Percentiles rank a stretch among this genome's conserved stretches.
phyloP scores from a whole-genome alignment of 1,140 invertebrate genomes.

The Coelopa frigida region DNA sequence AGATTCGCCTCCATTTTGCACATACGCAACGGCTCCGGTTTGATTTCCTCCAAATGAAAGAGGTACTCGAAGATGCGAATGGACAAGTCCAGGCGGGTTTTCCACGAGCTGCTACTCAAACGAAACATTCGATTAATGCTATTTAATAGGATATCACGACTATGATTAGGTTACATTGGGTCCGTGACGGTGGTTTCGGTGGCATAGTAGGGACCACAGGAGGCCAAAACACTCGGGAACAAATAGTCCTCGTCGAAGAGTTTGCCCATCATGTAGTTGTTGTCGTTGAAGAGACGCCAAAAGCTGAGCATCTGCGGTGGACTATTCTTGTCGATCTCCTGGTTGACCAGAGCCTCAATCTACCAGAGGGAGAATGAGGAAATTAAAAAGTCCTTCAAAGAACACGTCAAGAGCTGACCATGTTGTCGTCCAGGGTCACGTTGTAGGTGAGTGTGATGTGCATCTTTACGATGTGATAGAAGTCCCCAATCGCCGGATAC shows the following conservation, averaged over 20 bases:
- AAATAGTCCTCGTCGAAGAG: conserved; percentile 39
- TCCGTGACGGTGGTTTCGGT: too few relatives aligned
- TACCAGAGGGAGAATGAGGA: conserved; percentile 12
- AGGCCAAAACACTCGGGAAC: conserved; percentile 34
- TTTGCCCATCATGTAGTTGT: conserved; percentile 43
- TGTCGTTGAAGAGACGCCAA: conserved; percentile 37
- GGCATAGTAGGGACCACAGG: conserved; percentile 38
- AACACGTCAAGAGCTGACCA: conserved; percentile 21
- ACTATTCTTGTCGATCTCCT: conserved; percentile 38
- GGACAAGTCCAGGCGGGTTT: conserved; percentile 34
- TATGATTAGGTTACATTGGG: too few relatives aligned
- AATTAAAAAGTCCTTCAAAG: neutral
- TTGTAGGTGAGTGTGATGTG: conserved; percentile 39
- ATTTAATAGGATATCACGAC: too few relatives aligned
- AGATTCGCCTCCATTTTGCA: conserved; percentile 38
- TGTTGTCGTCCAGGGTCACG: conserved; percentile 41
- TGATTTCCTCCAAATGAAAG: conserved; percentile 36
- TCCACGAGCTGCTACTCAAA: conserved; percentile 31
- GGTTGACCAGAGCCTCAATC: conserved; percentile 33
- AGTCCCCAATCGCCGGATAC: conserved; percentile 38
- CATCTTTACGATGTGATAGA: conserved; percentile 38
- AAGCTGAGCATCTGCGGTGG: conserved; percentile 38
- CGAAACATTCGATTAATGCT: too few relatives aligned
- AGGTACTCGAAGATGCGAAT: conserved; percentile 38
- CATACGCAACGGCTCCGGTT: conserved; percentile 38